A percentile compares a stretch with the other conserved stretches of the same genome.
phyloP scores from a whole-genome alignment of 1,140 invertebrate species.

The Drosophila persimilis region DNA sequence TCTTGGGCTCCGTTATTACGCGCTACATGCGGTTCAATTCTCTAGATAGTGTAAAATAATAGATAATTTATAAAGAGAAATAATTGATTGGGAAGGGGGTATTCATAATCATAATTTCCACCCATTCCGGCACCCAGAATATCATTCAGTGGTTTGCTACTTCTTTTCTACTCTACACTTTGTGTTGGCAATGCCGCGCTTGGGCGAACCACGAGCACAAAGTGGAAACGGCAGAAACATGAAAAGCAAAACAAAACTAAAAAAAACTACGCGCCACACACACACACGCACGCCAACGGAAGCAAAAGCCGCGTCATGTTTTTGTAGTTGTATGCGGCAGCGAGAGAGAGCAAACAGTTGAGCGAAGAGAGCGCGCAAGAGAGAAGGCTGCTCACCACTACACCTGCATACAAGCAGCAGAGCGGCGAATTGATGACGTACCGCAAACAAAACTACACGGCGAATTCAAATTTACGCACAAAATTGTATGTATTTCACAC shows the following conservation, averaged over 20 bases:
- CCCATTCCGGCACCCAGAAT: not conserved
- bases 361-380: conserved; percentile 17
- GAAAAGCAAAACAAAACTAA: conserved; percentile 79
- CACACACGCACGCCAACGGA: conserved; percentile 42
- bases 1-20: conserved; percentile 22
- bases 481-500: conserved; percentile 38
- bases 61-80: not conserved
- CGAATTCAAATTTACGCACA: conserved; percentile 48
- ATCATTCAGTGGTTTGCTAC: conserved; percentile 15
- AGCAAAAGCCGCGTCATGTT: conserved; percentile 27
- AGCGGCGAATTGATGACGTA: conserved; percentile 36
- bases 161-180: conserved; percentile 31
- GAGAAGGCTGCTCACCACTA: conserved; percentile 50
- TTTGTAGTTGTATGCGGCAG: conserved; percentile 32
- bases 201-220: conserved; percentile 51
- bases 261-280: conserved; percentile 57
- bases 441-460: conserved; percentile 30
- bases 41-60: conserved; percentile 22
- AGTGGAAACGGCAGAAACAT: conserved; percentile 62
- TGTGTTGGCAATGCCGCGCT: conserved; percentile 60
- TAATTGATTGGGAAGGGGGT: not conserved
- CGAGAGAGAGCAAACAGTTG: conserved; percentile 16
- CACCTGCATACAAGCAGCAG: conserved; percentile 53
- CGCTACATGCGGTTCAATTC: conserved; percentile 49
- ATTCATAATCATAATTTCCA: no score